Conservation (phyloP, 2,888 invertebrate species). For the Arctia plantaginis region DNA sequence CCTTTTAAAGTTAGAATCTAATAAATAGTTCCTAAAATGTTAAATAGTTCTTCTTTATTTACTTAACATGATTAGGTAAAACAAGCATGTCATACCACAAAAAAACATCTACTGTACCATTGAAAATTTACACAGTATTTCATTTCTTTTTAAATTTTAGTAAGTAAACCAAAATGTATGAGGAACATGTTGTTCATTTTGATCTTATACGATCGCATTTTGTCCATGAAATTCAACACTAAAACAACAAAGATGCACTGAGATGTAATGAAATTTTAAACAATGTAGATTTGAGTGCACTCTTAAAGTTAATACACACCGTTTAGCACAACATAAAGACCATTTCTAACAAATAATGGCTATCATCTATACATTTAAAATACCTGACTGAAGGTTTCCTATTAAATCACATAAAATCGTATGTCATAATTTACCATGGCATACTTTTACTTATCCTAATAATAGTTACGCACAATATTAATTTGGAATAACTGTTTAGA, state of each 20-base stretch:
- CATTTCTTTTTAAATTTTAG: background rate
- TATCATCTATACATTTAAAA: background rate
- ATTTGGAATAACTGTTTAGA: no score
- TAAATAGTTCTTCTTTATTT: no score
- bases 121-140: background rate
- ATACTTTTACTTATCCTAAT: no score
- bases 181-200: background rate
- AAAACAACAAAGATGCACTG: conserved; percentile 15
- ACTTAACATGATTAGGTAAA: no score
- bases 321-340: conserved; percentile 1
- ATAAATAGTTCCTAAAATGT: no score
- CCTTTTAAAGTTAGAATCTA: no score
- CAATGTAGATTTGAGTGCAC: conserved; percentile 16
- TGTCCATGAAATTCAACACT: background rate
- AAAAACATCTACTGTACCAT: no score
- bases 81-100: no score
- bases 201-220: background rate
- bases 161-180: background rate
- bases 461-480: no score
- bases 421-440: no score
- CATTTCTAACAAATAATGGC: background rate
- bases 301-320: conserved; percentile 8
- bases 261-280: conserved; percentile 13
- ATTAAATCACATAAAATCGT: no score
- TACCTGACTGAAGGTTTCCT: background rate